Base-by-base conservation (phyloP, 2,888 invertebrate genomes). In the Andrena flavipes region DNA sequence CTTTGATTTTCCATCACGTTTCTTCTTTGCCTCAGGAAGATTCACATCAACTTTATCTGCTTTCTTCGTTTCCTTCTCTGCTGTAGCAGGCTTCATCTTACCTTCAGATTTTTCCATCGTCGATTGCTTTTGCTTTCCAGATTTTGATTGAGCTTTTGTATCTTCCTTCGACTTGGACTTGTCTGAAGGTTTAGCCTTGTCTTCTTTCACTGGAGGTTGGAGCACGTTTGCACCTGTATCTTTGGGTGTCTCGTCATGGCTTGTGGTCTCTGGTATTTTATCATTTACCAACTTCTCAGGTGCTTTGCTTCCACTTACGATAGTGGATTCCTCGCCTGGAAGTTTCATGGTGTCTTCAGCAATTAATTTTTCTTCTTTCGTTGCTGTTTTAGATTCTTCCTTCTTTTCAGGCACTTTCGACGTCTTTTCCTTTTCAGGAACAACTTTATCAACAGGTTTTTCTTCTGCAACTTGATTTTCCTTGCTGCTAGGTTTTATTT, bases 1-100 rank as follows among this genome's bases (percentile, higher is more conserved):
- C 51, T 81, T 87, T 2, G 68, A 62, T 72, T 80, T 82, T 23
- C 56, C 62, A 6, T 76, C 77, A 3, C 56, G 60, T 29, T 82
- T 81, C 68, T 79, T 67, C 59, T 84, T 70, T 2, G 72, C 20
- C 29, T 76, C 80, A 10, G 73, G 13, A 7, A 59, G 10, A 64
- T 7, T 0, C 7, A 59, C 51, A 51, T 77, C 69, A 13, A 26
- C 29, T 54, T 82, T 72, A 2, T 72, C 79, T 2, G 7, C 6
- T n/a, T 80, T 76, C 35, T 63, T 80, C 2, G 1, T 0, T 26
- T 73, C 74, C 23, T 76, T 79, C 16, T 87, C 76, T 4, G 20
- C 13, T 0, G 29, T 1, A 0, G 0, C n/a, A 6, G 51, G 29
- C 54, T 70, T 76, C 67, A 72, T 1, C 79, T 85, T 87, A 29